phyloP scores from a whole-genome alignment of 2,888 invertebrate species.

The Ethmia dodecea region DNA sequence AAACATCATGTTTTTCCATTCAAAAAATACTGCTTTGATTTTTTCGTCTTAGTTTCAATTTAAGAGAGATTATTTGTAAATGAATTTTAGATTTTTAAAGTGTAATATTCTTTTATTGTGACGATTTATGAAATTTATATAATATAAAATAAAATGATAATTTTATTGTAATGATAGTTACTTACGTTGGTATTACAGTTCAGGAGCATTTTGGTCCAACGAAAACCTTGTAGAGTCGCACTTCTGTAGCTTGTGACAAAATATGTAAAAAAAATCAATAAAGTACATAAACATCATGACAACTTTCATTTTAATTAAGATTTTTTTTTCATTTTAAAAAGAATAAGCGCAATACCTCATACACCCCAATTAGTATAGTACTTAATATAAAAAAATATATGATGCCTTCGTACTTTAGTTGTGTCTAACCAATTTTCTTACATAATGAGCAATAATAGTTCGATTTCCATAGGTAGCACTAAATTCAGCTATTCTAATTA shows the following conservation, averaged over 20 bases:
- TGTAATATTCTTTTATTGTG: conserved; percentile 64
- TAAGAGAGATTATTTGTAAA: conserved; percentile 74
- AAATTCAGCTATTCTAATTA: too few species aligned
- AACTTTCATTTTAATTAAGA: conserved; percentile 22
- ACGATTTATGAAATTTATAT: conserved; percentile 52
- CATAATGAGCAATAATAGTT: too few species aligned
- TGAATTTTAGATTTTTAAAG: conserved; percentile 66
- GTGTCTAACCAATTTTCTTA: too few species aligned
- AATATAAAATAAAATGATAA: conserved; percentile 47
- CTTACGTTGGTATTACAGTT: conserved; percentile 61
- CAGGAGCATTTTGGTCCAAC: conserved; percentile 69
- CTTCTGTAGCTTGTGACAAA: conserved; percentile 73
- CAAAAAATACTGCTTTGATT: conserved; percentile 57
- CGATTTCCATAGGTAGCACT: too few species aligned
- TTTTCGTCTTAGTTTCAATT: conserved; percentile 61
- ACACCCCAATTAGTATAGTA: too few species aligned
- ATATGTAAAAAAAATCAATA: conserved; percentile 60
- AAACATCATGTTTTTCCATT: conserved; percentile 72
- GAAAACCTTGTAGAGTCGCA: conserved; percentile 68
- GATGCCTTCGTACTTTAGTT: too few species aligned
- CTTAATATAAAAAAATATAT: too few species aligned
- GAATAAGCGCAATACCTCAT: too few species aligned
- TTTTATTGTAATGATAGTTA: conserved; percentile 61
- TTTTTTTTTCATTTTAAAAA: too few species aligned
- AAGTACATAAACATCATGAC: conserved; percentile 57